Evolutionary conservation across 2,888 invertebrate genomes (phyloP), one percentile per base, ranked within the genome.

Genomic region (Cataglyphis altisquamis): DNA sequence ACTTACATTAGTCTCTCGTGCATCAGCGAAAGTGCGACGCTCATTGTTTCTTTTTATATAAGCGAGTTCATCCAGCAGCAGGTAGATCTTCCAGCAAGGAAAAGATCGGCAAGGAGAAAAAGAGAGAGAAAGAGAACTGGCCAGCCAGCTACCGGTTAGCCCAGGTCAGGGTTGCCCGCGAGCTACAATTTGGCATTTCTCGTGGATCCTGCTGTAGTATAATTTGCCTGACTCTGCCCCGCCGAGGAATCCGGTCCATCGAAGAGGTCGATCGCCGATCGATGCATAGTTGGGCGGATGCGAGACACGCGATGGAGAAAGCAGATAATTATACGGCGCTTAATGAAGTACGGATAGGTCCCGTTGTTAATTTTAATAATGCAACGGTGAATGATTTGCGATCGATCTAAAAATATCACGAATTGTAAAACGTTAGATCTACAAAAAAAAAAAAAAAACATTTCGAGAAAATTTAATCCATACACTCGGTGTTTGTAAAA

Each of bases 231-330:
- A 48, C 39, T 55, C 64, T 77, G 12, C 64, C 60, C 57, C 70
- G 25, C 48, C 62, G 25, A 57, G 82, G 83, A 70, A 88, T 86
- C 72, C 73, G 68, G 66, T 77, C 72, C 52, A 39, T 29, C 57
- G 32, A 70, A 21, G 72, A 60, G 25, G 41, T 66, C 62, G 70
- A 45, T 52, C 66, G 48, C 39, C 84, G 82, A 39, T 78, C 63
- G 55, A 57, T 64, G 32, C 12, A 45, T 55, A 41, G 85, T 85
- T 82, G 89, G 81, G 80, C 62, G 78, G 80, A 80, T 74, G 82
- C 80, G 82, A 81, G 86, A 87, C 90, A 89, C 87, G 88, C 90
- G 90, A 92, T 88, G 91, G 86, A 86, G 91, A 93, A 93, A 92
- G 90, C 88, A 85, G 89, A 89, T 93, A 91, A 92, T 92, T 90